These are phyloP conservation scores for Myripristis murdjan DNA, from an alignment of 2,797 vertebrate genomes.

Conservation along the genomic window DNA sequence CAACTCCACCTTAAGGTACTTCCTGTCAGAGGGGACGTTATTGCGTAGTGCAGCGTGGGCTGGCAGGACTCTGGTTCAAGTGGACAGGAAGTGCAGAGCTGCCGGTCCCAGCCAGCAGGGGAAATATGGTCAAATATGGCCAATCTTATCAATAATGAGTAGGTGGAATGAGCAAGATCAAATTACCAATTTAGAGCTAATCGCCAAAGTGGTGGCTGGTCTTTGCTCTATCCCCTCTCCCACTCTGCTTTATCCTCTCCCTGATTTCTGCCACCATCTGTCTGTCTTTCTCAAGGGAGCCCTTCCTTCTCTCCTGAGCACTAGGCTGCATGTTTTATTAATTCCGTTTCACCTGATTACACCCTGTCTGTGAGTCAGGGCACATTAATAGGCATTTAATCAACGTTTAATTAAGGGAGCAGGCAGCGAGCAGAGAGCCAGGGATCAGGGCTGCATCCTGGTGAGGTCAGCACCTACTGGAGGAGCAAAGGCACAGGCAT, in stretches of 20 bases:
- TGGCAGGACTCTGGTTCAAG: slow-evolving; percentile 6
- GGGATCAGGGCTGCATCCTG: slow-evolving; percentile 52
- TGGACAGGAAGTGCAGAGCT: slow-evolving; percentile 72
- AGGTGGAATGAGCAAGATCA: slow-evolving; percentile 80
- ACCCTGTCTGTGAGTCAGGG: slow-evolving; percentile 67
- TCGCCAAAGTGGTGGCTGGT: slow-evolving; percentile 79
- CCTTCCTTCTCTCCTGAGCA: slow-evolving; percentile 65
- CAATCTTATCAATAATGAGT: slow-evolving; percentile 82
- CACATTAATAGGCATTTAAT: slow-evolving; percentile 87
- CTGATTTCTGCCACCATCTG: slow-evolving; percentile 79
- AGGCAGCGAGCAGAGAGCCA: slow-evolving; percentile 46
- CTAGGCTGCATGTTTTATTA: slow-evolving; percentile 82
- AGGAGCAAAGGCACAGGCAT: not conserved
- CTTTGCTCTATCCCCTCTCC: slow-evolving; percentile 65
- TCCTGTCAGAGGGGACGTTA: slow-evolving; percentile 59
- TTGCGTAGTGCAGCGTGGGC: slow-evolving; percentile 53
- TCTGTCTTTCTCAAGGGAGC: slow-evolving; percentile 72
- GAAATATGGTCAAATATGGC: slow-evolving; percentile 65
- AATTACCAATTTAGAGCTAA: slow-evolving; percentile 86
- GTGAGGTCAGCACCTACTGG: slow-evolving; percentile 53
- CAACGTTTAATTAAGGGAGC: slow-evolving; percentile 75
- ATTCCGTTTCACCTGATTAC: slow-evolving; percentile 86
- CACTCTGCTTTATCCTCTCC: slow-evolving; percentile 62
- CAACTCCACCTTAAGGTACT: slow-evolving; percentile 52
- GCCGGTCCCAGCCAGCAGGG: slow-evolving; percentile 44